These are phyloP conservation scores for Chrysaora quinquecirrha DNA, from an alignment of 30 jellyfish, hydroid and myxozoan species.

Conservation along the genomic window DNA sequence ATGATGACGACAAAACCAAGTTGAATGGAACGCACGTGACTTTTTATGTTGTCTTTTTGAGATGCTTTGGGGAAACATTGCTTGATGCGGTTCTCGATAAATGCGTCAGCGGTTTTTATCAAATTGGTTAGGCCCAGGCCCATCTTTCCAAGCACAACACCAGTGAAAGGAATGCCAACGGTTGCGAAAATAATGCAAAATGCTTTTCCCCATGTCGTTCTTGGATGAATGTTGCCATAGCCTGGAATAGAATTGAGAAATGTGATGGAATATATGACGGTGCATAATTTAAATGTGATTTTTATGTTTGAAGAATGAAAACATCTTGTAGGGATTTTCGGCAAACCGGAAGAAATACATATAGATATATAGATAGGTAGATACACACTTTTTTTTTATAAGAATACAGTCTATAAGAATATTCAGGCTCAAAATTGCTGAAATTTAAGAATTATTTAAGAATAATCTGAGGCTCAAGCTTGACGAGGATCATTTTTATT, in stretches of 20 bases:
- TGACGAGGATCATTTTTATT: too few relatives aligned
- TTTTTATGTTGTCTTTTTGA: conserved; percentile 44
- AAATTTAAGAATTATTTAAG: too few relatives aligned
- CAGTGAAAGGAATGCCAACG: conserved; percentile 81
- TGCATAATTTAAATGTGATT: too few relatives aligned
- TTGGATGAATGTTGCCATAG: conserved; percentile 72
- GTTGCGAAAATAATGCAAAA: conserved; percentile 65
- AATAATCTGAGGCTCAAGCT: too few relatives aligned
- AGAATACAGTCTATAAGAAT: too few relatives aligned
- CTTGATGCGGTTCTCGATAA: conserved; percentile 57
- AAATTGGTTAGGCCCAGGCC: conserved; percentile 67
- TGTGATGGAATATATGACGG: too few relatives aligned
- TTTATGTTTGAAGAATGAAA: too few relatives aligned
- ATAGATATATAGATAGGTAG: too few relatives aligned
- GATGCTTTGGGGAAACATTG: conserved; percentile 73
- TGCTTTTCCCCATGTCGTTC: conserved; percentile 57
- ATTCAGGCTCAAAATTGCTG: too few relatives aligned
- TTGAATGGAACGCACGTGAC: conserved; percentile 60
- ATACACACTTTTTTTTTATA: too few relatives aligned
- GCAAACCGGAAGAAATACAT: too few relatives aligned
- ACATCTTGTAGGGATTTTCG: too few relatives aligned
- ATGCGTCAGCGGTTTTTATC: conserved; percentile 58
- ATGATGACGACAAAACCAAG: conserved; percentile 41
- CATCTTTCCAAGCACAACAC: conserved; percentile 70
- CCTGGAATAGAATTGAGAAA: conserved; percentile 36